These are phyloP conservation scores for Heterohyrax brucei DNA, from an alignment of 2,797 vertebrate species.

Conservation along the genomic window DNA sequence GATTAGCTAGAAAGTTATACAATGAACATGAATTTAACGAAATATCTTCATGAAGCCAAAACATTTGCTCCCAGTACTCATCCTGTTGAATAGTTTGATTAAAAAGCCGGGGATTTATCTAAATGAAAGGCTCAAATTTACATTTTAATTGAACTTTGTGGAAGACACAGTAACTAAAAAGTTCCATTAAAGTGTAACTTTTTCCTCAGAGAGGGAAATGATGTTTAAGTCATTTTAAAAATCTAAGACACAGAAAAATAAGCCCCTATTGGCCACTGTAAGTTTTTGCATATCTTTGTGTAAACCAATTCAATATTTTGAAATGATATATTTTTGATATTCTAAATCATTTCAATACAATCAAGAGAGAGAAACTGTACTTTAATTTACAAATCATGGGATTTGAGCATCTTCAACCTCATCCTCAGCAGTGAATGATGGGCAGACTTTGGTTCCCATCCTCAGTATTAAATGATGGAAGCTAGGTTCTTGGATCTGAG, in stretches of 20 bases:
- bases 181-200: not conserved
- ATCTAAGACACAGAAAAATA: slow-evolving; percentile 63
- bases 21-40: slow-evolving; percentile 61
- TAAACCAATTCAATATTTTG: slow-evolving; percentile 71
- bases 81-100: slow-evolving; percentile 75
- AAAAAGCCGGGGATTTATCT: slow-evolving; percentile 72
- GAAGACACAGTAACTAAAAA: slow-evolving; percentile 40
- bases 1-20: not conserved
- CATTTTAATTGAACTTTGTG: slow-evolving; percentile 76
- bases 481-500: slow-evolving; percentile 19
- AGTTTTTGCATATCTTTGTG: slow-evolving; percentile 12
- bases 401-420: slow-evolving; percentile 43
- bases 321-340: slow-evolving; percentile 55
- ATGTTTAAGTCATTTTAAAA: slow-evolving; percentile 70
- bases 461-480: slow-evolving; percentile 58
- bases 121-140: slow-evolving; percentile 75
- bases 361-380: not conserved
- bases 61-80: slow-evolving; percentile 81
- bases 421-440: slow-evolving; percentile 49
- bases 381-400: slow-evolving; percentile 29
- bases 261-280: not conserved
- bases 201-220: slow-evolving; percentile 13
- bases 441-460: slow-evolving; percentile 34
- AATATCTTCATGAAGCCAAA: slow-evolving; percentile 57
- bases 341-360: slow-evolving; percentile 25